These are phyloP conservation scores for Lutraria lutraria DNA, from an alignment of 2,888 invertebrate genomes.

Conservation along the genomic window DNA sequence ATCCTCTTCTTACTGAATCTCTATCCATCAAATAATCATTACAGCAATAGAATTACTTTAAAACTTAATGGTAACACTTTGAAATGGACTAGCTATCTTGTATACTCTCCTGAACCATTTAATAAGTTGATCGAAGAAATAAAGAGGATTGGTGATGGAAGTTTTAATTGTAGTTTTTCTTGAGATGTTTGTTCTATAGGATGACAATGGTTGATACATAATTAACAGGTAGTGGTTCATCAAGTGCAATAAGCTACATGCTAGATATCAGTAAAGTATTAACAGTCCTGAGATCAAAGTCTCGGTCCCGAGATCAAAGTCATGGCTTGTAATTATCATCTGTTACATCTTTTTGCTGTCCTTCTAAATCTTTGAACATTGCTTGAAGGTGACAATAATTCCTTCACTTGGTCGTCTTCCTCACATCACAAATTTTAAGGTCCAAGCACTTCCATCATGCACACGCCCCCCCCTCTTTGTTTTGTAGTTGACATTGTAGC, in stretches of 20 bases:
- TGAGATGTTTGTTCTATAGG: background rate
- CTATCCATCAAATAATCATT: background rate
- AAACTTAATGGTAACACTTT: background rate
- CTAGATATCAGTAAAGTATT: background rate
- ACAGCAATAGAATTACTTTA: too few relatives aligned
- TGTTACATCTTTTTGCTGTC: background rate
- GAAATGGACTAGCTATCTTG: background rate
- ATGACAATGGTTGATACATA: conserved; percentile 31
- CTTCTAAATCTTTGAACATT: conserved; percentile 10
- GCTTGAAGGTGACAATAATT: conserved; percentile 28
- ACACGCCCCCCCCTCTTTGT: too few relatives aligned
- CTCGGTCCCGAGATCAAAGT: conserved; percentile 19
- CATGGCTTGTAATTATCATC: background rate
- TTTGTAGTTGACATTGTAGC: too few relatives aligned
- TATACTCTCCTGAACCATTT: background rate
- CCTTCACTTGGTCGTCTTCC: background rate
- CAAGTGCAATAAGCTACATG: conserved; percentile 32
- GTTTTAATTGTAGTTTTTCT: background rate
- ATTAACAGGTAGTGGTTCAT: conserved; percentile 24
- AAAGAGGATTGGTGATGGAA: background rate
- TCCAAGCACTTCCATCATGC: background rate
- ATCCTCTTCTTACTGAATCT: background rate
- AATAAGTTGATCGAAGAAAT: background rate
- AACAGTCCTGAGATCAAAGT: conserved; percentile 28
- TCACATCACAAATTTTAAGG: background rate